Conservation (phyloP, 2,113 vertebrate species). For the Carlito syrichta region DNA sequence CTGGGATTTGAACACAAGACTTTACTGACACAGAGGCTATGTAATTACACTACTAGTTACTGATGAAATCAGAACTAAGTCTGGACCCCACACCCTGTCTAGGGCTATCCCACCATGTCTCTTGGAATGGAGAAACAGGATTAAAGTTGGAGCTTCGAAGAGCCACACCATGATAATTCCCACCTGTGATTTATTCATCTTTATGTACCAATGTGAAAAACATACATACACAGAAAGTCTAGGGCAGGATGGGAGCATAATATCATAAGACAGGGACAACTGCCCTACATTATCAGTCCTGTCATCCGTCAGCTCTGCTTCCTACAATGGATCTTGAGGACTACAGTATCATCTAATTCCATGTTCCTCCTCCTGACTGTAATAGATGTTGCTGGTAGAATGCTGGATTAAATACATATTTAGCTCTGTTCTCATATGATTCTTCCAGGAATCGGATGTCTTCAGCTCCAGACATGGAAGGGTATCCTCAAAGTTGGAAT, state of each 20-base stretch:
- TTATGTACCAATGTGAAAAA: not conserved
- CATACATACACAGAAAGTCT: not conserved
- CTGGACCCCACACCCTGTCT: not conserved
- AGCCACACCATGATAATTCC: not conserved
- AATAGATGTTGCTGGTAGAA: not conserved
- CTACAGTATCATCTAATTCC: not conserved
- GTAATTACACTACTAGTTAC: not conserved
- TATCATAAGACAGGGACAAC: fast-evolving
- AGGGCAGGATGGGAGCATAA: fast-evolving
- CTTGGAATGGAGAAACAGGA: not conserved
- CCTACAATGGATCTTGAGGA: not conserved
- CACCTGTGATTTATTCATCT: not conserved
- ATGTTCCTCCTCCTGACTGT: fast-evolving
- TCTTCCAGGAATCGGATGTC: not conserved
- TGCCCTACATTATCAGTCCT: not conserved
- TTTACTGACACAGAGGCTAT: not conserved
- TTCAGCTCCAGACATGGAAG: not conserved
- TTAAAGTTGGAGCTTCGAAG: not conserved
- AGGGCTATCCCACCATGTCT: not conserved
- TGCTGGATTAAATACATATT: fast-evolving
- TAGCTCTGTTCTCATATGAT: fast-evolving
- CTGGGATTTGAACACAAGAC: not conserved
- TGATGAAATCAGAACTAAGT: not conserved
- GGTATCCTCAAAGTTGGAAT: not conserved
- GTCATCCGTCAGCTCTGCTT: not conserved